phyloP scores from a whole-genome alignment of 2,888 invertebrate genomes.

The Nomada fucata region DNA sequence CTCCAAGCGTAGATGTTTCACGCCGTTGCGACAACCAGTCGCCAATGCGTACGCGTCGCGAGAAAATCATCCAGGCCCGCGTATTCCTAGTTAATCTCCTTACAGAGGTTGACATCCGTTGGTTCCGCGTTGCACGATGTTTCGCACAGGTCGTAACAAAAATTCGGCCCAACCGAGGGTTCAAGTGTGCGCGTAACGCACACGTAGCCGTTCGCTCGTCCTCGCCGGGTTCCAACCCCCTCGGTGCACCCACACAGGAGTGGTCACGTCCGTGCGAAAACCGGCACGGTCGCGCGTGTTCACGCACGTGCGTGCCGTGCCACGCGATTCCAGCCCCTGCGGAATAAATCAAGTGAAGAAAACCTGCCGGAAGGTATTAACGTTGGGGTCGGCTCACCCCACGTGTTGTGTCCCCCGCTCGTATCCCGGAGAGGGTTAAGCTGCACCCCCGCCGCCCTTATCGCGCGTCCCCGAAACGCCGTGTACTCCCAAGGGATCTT shows the following conservation, averaged over 20 bases:
- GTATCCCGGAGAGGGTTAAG: slow-evolving; percentile 74
- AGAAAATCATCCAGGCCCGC: too few species aligned
- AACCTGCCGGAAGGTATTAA: slow-evolving; percentile 80
- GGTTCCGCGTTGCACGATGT: too few species aligned
- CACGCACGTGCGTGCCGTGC: slow-evolving; percentile 58
- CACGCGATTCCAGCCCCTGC: slow-evolving; percentile 51
- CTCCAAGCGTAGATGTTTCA: too few species aligned
- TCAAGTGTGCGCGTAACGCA: neutral
- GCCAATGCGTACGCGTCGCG: too few species aligned
- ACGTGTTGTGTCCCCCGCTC: slow-evolving; percentile 59
- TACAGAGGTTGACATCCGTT: too few species aligned
- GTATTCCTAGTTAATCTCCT: too few species aligned
- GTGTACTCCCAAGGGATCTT: slow-evolving; percentile 69
- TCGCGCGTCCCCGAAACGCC: slow-evolving; percentile 72
- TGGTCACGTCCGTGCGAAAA: slow-evolving; percentile 59
- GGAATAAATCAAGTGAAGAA: slow-evolving; percentile 80
- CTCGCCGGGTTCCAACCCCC: slow-evolving; percentile 21
- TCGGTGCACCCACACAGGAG: slow-evolving; percentile 27
- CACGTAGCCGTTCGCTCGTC: slow-evolving; percentile 32
- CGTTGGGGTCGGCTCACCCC: slow-evolving; percentile 68
- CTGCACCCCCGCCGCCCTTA: slow-evolving; percentile 67
- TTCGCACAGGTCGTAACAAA: too few species aligned
- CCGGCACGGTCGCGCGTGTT: slow-evolving; percentile 48
- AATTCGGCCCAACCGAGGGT: too few species aligned
- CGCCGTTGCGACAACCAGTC: too few species aligned